Evolutionary conservation across 2,113 vertebrate species (phyloP).

Genomic region (Sorex fumeus): DNA sequence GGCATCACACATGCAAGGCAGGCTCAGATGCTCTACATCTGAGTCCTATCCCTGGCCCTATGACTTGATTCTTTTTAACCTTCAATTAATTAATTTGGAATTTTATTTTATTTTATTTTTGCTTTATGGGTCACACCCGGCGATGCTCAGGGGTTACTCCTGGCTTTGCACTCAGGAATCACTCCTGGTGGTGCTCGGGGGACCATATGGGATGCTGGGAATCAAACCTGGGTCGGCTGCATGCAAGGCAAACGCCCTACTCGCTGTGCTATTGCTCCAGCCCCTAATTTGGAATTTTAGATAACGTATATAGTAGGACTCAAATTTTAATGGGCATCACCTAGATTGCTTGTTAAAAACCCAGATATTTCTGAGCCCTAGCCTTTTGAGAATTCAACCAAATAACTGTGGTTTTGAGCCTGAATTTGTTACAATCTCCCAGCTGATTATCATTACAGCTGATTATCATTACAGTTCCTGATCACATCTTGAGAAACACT

Average conservation of each 20-base stretch:
- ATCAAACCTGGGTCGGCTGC: too few relatives aligned
- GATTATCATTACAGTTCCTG: not conserved
- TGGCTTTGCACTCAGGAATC: too few relatives aligned
- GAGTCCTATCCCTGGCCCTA: too few relatives aligned
- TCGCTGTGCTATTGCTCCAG: too few relatives aligned
- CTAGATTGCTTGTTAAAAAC: slow-evolving; percentile 13
- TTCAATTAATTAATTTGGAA: slow-evolving; percentile 58
- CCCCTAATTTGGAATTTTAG: slow-evolving; percentile 60
- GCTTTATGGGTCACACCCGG: too few relatives aligned
- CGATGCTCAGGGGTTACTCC: too few relatives aligned
- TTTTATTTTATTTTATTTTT: too few relatives aligned
- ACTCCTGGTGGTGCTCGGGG: too few relatives aligned
- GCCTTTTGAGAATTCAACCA: not conserved
- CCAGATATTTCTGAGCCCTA: not conserved
- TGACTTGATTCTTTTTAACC: not conserved
- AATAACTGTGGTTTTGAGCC: not conserved
- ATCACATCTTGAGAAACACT: slow-evolving; percentile 16
- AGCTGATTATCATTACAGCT: not conserved
- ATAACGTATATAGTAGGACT: slow-evolving; percentile 7
- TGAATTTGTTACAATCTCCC: not conserved
- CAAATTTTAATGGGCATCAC: slow-evolving; percentile 47
- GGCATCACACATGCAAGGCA: too few relatives aligned
- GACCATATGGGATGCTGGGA: too few relatives aligned
- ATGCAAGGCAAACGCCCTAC: too few relatives aligned
- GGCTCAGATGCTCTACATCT: too few relatives aligned